A percentile compares a stretch with the other conserved stretches of the same genome.
Conservation (phyloP, 2,888 invertebrate species). For the Auanema freiburgensis region DNA sequence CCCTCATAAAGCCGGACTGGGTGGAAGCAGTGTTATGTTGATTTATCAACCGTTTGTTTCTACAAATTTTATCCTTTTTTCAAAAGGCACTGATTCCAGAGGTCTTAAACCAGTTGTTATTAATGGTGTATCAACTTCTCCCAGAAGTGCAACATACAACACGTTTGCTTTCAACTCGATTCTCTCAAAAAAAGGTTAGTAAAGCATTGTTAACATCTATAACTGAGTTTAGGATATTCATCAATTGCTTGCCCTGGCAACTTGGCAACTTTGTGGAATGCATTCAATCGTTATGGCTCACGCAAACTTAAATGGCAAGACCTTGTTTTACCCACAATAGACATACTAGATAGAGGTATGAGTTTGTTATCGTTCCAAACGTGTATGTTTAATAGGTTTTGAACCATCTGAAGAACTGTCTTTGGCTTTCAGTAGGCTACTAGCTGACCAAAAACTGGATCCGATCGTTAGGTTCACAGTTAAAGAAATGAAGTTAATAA, state of each 20-base stretch:
- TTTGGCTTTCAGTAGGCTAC: too few species aligned
- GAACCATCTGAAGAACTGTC: not conserved
- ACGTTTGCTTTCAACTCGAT: constrained; percentile 34
- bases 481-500: too few species aligned
- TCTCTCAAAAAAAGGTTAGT: constrained; percentile 21
- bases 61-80: not conserved
- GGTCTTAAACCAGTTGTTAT: constrained; percentile 17
- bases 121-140: constrained; percentile 29
- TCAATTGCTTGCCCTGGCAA: constrained; percentile 37
- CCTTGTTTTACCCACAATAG: constrained; percentile 28
- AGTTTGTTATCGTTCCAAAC: not conserved
- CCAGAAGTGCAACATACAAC: constrained; percentile 30
- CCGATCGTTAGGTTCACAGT: too few species aligned
- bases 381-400: not conserved
- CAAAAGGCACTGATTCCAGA: not conserved
- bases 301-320: constrained; percentile 28
- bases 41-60: constrained; percentile 26
- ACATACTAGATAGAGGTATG: constrained; percentile 12
- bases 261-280: constrained; percentile 31
- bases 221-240: constrained; percentile 28
- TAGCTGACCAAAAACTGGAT: too few species aligned
- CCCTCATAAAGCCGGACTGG: constrained; percentile 36
- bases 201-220: not conserved
- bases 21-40: constrained; percentile 29
- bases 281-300: constrained; percentile 31